These are phyloP conservation scores for Camelus bactrianus DNA, from an alignment of 2,113 vertebrate genomes.

Conservation along the genomic window DNA sequence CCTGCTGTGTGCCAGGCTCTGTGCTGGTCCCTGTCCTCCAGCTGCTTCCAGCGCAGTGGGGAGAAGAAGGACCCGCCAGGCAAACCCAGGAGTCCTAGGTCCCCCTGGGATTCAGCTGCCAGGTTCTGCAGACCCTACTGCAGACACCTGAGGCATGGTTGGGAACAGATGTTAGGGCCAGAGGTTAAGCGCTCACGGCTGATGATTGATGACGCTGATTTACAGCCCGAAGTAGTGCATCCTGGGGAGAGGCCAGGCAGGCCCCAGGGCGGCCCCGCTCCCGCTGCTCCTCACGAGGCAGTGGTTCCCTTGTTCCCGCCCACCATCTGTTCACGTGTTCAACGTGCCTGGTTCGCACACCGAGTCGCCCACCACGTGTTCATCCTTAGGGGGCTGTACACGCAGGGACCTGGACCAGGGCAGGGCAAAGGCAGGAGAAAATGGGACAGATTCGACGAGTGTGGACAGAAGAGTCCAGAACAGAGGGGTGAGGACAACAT, in stretches of 20 bases:
- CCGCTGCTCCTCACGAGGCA: fast-evolving
- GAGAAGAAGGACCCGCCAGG: background rate
- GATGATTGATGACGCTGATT: slow-evolving; percentile 90
- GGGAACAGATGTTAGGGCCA: slow-evolving; percentile 93
- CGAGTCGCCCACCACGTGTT: fast-evolving
- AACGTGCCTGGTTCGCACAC: background rate
- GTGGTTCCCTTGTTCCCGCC: background rate
- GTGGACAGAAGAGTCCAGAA: background rate
- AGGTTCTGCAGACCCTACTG: background rate
- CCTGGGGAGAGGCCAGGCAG: background rate
- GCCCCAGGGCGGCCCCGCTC: background rate
- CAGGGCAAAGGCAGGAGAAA: background rate
- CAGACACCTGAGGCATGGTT: slow-evolving; percentile 35
- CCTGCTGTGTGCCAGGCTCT: background rate
- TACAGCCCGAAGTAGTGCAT: slow-evolving; percentile 88
- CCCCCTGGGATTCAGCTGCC: fast-evolving
- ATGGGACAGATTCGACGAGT: background rate
- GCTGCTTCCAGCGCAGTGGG: background rate
- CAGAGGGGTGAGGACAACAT: background rate
- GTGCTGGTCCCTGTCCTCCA: background rate
- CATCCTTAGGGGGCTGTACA: background rate
- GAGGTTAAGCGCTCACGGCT: slow-evolving; percentile 90
- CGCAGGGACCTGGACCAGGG: background rate
- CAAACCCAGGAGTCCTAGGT: background rate
- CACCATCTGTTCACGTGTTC: background rate